These are phyloP conservation scores for Zaprionus tsacasi DNA, from an alignment of 1,140 invertebrate species.

Conservation along the genomic window DNA sequence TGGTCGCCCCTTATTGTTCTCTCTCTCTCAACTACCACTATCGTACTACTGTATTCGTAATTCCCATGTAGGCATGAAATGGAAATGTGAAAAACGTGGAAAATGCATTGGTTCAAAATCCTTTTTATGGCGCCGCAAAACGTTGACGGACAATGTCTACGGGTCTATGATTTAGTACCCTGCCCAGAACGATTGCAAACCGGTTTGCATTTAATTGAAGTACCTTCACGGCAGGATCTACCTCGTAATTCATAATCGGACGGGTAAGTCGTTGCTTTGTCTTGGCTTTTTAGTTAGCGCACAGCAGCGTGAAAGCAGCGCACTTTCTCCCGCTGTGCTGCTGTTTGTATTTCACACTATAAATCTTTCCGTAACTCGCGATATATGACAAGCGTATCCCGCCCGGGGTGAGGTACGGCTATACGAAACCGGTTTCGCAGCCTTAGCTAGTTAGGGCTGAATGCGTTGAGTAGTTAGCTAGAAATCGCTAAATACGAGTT, in stretches of 20 bases:
- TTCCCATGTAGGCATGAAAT: no score
- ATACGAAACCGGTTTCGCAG: slow-evolving; percentile 49
- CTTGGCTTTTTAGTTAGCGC: slow-evolving; percentile 29
- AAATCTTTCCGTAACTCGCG: slow-evolving; percentile 60
- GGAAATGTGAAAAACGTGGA: slow-evolving; percentile 47
- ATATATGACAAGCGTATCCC: slow-evolving; percentile 53
- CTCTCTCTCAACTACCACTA: not conserved
- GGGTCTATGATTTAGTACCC: slow-evolving; percentile 32
- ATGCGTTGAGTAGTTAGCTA: not conserved
- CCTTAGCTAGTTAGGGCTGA: not conserved
- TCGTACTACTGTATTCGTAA: no score
- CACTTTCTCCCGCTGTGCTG: slow-evolving; percentile 53
- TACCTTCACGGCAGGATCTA: slow-evolving; percentile 40
- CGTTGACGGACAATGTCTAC: slow-evolving; percentile 30
- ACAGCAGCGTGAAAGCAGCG: slow-evolving; percentile 38
- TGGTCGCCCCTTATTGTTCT: not conserved
- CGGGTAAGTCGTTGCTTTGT: slow-evolving; percentile 49
- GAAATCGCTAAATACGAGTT: not conserved
- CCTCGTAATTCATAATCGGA: slow-evolving; percentile 55
- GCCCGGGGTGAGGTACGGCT: slow-evolving; percentile 26
- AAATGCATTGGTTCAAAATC: slow-evolving; percentile 37
- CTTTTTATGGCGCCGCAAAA: slow-evolving; percentile 42
- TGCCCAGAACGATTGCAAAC: slow-evolving; percentile 24
- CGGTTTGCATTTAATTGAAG: slow-evolving; percentile 53
- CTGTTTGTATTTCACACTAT: slow-evolving; percentile 71